Evolutionary conservation across 2,113 vertebrate genomes (phyloP).

Genomic region (Conger conger): DNA sequence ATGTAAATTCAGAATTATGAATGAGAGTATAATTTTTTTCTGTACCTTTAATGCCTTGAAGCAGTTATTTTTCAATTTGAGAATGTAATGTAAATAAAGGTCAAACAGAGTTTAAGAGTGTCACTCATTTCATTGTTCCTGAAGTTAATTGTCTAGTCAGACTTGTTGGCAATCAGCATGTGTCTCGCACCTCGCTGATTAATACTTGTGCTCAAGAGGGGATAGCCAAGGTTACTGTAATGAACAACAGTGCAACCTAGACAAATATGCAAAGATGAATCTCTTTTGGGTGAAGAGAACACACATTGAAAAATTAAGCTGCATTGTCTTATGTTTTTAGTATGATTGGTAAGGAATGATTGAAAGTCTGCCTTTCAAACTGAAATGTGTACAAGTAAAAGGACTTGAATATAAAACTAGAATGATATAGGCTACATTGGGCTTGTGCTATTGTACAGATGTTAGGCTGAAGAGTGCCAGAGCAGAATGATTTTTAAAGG

Average conservation of each 20-base stretch:
- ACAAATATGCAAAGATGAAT: background rate
- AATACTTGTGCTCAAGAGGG: background rate
- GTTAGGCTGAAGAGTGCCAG: background rate
- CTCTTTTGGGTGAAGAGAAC: background rate
- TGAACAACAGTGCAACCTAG: background rate
- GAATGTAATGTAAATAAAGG: background rate
- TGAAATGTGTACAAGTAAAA: background rate
- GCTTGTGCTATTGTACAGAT: background rate
- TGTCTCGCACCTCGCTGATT: background rate
- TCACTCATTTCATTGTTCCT: background rate
- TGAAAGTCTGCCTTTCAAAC: no score
- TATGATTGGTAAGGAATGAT: no score
- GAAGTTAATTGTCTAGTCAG: background rate
- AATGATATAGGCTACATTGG: background rate
- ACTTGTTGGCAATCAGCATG: background rate
- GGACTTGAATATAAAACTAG: background rate
- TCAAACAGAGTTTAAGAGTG: background rate
- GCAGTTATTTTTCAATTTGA: no score
- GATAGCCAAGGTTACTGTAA: background rate
- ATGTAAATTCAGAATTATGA: background rate
- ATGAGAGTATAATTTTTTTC: background rate
- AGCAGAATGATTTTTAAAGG: no score
- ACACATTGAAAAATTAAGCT: no score
- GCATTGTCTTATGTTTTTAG: no score
- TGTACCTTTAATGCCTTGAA: no score